Evolutionary conservation across 2,888 invertebrate species (phyloP), one percentile per base, ranked within the genome.

Genomic region (Eubasilissa splendida): DNA sequence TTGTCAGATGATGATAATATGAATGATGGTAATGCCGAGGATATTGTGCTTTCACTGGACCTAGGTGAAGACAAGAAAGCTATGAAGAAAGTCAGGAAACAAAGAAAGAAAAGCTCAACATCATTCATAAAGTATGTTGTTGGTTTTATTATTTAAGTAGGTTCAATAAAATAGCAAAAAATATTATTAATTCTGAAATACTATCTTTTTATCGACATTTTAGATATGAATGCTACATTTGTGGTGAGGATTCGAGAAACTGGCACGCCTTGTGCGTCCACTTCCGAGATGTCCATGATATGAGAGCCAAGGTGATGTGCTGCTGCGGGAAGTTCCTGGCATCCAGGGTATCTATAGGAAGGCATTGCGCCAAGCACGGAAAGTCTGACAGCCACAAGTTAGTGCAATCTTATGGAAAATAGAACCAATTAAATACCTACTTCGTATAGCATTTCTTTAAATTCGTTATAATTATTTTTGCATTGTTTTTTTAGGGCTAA

Each of bases 151-250:
- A 22, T 22, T 22, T 22, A 22, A 22, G 22, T 22, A 1, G 22
- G 22, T 42, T 42, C 42, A 7, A 42, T 42, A 42, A 42, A 42
- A 42, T 7, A 42, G 0, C 2, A 2, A 7, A 42, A 42, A 42
- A 42, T 42, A 5, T 42, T 42, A 1, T 42, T 22, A 22, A 22
- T 22, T 22, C 22, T 22, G 22, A 22, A 22, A 22, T 22, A 1
- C 22, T 22, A 22, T 22, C 22, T 22, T 42, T 42, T 42, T 5
- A 42, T 5, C 7, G 42, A 5, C 42, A 70, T 84, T 84, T 53
- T 73, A 86, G 86, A 71, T 86, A 85, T 82, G 85, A 85, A 58
- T 86, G 86, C 70, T 85, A 85, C 80, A 84, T 85, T 12, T 86
- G 86, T 77, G 83, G 85, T 14, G 84, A 85, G 68, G 80, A 84